Percentiles rank a stretch among this genome's conserved stretches.
Conservation (phyloP, 35 echinoderm and acorn worm genomes). For the Lytechinus variegatus region DNA sequence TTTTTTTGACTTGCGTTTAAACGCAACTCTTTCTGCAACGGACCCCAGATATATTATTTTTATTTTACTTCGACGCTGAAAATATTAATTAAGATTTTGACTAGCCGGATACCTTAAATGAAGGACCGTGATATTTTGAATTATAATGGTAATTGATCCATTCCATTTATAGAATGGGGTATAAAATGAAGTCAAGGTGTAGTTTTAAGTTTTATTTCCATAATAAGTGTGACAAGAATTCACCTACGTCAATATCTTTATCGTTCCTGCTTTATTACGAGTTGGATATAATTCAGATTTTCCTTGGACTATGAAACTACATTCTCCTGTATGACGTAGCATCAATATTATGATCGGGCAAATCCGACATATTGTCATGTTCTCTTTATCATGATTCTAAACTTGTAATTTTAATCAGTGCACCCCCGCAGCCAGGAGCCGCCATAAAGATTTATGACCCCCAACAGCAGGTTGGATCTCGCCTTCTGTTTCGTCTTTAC, state of each 20-base stretch:
- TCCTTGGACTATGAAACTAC: background rate
- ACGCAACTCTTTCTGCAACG: too few species aligned
- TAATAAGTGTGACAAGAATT: background rate
- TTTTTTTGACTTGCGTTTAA: too few species aligned
- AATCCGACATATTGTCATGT: background rate
- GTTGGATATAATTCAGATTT: background rate
- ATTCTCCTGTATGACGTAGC: background rate
- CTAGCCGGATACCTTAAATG: background rate
- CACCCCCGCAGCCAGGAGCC: background rate
- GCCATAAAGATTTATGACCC: slow-evolving; percentile 17
- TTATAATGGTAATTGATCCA: background rate
- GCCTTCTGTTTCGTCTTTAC: background rate
- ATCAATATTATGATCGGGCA: background rate
- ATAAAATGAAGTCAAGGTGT: background rate
- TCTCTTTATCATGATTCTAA: background rate
- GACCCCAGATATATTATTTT: too few species aligned
- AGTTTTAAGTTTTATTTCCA: background rate
- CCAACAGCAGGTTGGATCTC: background rate
- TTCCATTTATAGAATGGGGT: background rate
- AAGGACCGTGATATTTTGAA: background rate
- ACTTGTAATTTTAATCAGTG: background rate
- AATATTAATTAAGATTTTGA: background rate
- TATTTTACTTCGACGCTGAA: background rate
- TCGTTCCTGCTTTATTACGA: background rate
- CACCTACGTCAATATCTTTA: background rate